Conservation (phyloP, 1,140 invertebrate species). For the Pemphigus obesinymphae region DNA sequence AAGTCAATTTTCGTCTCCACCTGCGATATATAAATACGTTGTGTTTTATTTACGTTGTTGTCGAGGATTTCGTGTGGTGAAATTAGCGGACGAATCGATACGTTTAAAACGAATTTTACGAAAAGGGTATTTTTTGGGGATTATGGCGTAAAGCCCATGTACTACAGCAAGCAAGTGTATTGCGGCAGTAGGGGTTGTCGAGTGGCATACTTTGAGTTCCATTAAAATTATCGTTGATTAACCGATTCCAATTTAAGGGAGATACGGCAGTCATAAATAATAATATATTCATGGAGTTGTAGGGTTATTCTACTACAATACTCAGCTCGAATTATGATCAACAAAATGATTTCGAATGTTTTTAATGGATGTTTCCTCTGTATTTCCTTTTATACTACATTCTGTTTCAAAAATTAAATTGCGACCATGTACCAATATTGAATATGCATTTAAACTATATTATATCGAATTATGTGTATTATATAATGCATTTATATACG, state of each 20-base stretch:
- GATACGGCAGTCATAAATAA: background rate
- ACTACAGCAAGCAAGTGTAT: background rate
- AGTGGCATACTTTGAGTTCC: background rate
- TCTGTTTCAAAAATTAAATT: too few relatives aligned
- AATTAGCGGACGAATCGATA: background rate
- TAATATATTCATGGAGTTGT: background rate
- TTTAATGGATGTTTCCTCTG: background rate
- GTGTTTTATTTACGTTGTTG: background rate
- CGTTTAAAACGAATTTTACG: background rate
- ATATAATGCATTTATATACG: too few relatives aligned
- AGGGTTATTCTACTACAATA: background rate
- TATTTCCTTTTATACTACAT: too few relatives aligned
- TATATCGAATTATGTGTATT: background rate
- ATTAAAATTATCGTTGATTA: slow-evolving; percentile 31
- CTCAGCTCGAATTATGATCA: background rate
- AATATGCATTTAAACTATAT: too few relatives aligned
- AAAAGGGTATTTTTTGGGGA: background rate
- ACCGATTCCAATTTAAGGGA: background rate
- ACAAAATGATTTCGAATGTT: background rate
- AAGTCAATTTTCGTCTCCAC: background rate
- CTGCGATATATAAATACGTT: background rate
- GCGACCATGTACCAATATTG: too few relatives aligned
- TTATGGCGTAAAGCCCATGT: background rate
- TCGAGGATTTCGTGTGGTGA: background rate
- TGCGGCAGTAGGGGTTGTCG: background rate